Base-by-base conservation (phyloP, 1,140 invertebrate genomes). In the Laupala kohalensis region DNA sequence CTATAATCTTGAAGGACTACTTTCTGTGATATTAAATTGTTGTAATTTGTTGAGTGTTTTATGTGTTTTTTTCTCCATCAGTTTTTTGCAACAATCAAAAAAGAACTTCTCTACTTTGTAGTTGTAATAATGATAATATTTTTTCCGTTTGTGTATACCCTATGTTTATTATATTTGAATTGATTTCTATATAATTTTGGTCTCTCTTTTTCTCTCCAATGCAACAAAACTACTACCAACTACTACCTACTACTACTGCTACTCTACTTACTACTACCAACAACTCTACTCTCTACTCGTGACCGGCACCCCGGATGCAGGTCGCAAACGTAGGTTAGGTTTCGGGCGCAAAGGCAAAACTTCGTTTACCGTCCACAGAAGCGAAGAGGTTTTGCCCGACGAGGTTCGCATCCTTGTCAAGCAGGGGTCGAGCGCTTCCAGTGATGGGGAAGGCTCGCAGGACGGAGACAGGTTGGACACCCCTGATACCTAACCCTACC, bases 311-410 rank as follows among this genome's bases (percentile, higher is more conserved):
- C 37, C 37, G 37, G 37, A 53, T 72, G 80, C 84, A 94, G 93
- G 93, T 87, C 90, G 92, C 79, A 96, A 95, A 87, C 88, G 94
- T 86, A 89, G 94, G 83, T 90, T 96, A 88, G 93, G 94, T 83
- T 96, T 97, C 84, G 93, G 93, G 81, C 92, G 92, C 84, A 92
- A 93, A 84, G 92, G 92, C 78, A 93, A 94, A 86, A 93, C 91
- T 82, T 94, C 93, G 77, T 94, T 96, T 86, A 96, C 93, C 81
- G 93, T 96, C 78, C 94, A 96, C 85, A 91, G 95, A 82, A 95
- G 93, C 80, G 95, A 97, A 84, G 95, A 97, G 83, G 90, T 97
- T 77, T 87, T 94, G 77, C 94, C 94, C 74, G 89, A 89, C 72
- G 92, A 94, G 82, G 88, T 92, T 79, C 84, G 89, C 75, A 85